Conservation (phyloP, 2,797 vertebrate genomes). For the Coluber constrictor region DNA sequence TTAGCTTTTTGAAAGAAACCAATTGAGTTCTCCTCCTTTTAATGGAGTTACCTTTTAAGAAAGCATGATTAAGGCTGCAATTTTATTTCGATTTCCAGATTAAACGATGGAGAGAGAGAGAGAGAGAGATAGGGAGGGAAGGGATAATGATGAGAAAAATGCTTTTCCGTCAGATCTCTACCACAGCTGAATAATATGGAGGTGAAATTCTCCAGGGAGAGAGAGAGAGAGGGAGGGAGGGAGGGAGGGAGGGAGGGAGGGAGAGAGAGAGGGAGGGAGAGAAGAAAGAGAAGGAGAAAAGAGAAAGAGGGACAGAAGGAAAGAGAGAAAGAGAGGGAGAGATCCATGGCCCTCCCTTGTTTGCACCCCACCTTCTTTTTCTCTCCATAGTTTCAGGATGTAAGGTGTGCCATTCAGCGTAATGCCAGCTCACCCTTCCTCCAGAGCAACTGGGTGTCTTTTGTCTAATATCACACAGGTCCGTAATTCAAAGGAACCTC, state of each 20-base stretch:
- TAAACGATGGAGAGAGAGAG: not conserved
- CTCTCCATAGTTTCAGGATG: not conserved
- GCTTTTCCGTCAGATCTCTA: not conserved
- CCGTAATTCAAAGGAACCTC: not conserved
- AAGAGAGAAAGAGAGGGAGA: fast-evolving
- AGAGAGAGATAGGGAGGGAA: fast-evolving
- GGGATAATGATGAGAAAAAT: not conserved
- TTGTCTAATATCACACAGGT: not conserved
- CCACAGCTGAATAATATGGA: not conserved
- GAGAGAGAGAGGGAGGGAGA: too few relatives aligned
- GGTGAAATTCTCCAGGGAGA: not conserved
- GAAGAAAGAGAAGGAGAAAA: too few relatives aligned
- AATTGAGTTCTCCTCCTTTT: not conserved
- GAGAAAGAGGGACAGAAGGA: too few relatives aligned
- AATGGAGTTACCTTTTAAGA: not conserved
- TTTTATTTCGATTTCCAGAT: not conserved
- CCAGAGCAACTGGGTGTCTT: not conserved
- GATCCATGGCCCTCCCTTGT: not conserved
- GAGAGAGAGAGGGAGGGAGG: too few relatives aligned
- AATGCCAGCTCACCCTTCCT: not conserved
- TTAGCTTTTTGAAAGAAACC: not conserved
- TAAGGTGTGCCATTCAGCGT: not conserved
- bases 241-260: too few relatives aligned
- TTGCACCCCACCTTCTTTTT: not conserved
- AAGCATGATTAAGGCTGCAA: not conserved